phyloP scores from a whole-genome alignment of 2,797 vertebrate species.

The Yasuhikotakia modesta region DNA sequence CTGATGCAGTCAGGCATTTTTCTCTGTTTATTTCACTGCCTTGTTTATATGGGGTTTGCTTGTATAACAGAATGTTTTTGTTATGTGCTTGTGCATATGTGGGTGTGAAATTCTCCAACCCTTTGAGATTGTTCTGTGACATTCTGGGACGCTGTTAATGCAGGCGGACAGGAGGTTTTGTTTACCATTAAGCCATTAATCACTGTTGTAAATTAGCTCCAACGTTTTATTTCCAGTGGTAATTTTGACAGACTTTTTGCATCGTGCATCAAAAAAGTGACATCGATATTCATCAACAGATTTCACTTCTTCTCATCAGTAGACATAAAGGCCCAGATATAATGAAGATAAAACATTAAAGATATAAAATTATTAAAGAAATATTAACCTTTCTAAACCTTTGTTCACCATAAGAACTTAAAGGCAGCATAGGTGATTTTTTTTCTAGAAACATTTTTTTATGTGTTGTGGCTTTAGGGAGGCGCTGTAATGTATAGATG shows the following conservation, averaged over 20 bases:
- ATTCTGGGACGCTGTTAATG: slow-evolving; percentile 48
- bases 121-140: slow-evolving; percentile 57
- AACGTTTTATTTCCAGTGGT: slow-evolving; percentile 27
- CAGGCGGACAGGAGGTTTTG: slow-evolving; percentile 43
- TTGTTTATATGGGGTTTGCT: slow-evolving; percentile 55
- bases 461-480: no score
- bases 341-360: no score
- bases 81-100: slow-evolving; percentile 42
- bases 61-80: slow-evolving; percentile 56
- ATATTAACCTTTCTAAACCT: no score
- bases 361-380: no score
- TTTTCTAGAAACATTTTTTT: background rate
- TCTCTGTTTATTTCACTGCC: slow-evolving; percentile 56
- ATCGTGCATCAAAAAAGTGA: slow-evolving; percentile 10
- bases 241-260: slow-evolving; percentile 1
- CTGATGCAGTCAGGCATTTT: no score
- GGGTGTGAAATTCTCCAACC: slow-evolving; percentile 54
- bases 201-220: slow-evolving; percentile 40
- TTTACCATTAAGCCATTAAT: slow-evolving; percentile 47
- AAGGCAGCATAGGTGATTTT: no score
- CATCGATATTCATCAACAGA: background rate
- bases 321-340: no score
- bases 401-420: no score
- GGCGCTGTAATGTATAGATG: no score
- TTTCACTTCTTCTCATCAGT: background rate